Evolutionary conservation across 2,888 invertebrate genomes (phyloP).

Genomic region (Neoaliturus tenellus): DNA sequence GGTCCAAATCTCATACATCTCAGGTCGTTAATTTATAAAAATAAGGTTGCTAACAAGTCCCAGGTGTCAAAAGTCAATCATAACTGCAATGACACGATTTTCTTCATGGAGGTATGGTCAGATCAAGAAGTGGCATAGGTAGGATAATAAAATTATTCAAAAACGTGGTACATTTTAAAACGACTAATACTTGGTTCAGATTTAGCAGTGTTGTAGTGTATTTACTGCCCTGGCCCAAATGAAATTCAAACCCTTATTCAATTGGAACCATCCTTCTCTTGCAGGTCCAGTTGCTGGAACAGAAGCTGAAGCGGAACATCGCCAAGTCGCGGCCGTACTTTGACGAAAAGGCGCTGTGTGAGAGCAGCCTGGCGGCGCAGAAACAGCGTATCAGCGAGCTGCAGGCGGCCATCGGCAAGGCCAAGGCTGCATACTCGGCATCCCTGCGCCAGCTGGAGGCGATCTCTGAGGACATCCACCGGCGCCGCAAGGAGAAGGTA

Average conservation of each 20-base stretch:
- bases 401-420: conserved; percentile 85
- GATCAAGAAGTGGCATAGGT: too few species aligned
- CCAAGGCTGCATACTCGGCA: conserved; percentile 88
- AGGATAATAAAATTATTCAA: too few species aligned
- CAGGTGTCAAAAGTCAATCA: too few species aligned
- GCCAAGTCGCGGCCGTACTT: conserved; percentile 93
- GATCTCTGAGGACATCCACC: conserved; percentile 95
- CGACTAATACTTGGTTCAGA: too few species aligned
- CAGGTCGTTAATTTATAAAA: too few species aligned
- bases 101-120: too few species aligned
- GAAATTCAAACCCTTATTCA: background rate
- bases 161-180: too few species aligned
- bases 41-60: too few species aligned
- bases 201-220: too few species aligned
- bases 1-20: too few species aligned
- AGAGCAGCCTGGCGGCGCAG: conserved; percentile 90
- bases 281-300: conserved; percentile 86
- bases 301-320: conserved; percentile 87
- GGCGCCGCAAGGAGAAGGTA: conserved; percentile 73
- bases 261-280: conserved; percentile 60
- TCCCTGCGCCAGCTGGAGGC: conserved; percentile 90
- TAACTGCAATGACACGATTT: too few species aligned
- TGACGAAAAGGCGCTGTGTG: conserved; percentile 91
- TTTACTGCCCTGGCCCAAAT: too few species aligned
- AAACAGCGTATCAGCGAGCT: conserved; percentile 89